phyloP scores from a whole-genome alignment of 2,113 vertebrate species.

The Turnix velox region DNA sequence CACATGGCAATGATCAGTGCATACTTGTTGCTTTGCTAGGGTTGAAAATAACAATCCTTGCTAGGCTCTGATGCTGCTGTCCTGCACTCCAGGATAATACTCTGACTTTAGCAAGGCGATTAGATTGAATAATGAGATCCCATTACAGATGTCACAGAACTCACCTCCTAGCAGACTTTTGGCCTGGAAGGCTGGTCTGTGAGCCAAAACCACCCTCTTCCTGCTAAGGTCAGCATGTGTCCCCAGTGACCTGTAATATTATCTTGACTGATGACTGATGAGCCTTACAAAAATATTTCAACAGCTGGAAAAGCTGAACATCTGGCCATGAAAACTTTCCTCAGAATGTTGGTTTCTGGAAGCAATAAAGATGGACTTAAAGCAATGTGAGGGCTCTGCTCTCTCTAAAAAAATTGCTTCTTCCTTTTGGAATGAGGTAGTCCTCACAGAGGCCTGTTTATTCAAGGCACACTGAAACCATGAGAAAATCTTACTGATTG shows the following conservation, averaged over 20 bases:
- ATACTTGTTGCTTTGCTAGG: not conserved
- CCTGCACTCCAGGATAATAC: not conserved
- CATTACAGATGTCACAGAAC: not conserved
- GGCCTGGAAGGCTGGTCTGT: not conserved
- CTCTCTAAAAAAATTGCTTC: not conserved
- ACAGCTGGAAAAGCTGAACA: slow-evolving; percentile 20
- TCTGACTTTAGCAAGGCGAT: not conserved
- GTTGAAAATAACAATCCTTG: not conserved
- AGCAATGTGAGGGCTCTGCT: not conserved
- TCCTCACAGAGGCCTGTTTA: not conserved
- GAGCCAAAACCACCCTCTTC: not conserved
- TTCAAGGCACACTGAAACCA: not conserved
- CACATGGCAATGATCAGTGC: not conserved
- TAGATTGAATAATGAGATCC: not conserved
- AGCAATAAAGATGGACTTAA: not conserved
- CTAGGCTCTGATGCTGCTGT: not conserved
- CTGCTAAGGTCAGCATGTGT: not conserved
- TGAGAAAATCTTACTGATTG: not conserved
- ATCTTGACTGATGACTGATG: not conserved
- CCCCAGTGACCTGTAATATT: not conserved
- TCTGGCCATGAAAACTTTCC: not conserved
- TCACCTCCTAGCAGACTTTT: not conserved
- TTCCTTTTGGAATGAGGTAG: not conserved
- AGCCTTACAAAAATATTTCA: slow-evolving; percentile 24
- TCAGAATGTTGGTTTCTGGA: slow-evolving; percentile 4